phyloP scores from a whole-genome alignment of 2,113 vertebrate genomes.

The Carollia perspicillata region DNA sequence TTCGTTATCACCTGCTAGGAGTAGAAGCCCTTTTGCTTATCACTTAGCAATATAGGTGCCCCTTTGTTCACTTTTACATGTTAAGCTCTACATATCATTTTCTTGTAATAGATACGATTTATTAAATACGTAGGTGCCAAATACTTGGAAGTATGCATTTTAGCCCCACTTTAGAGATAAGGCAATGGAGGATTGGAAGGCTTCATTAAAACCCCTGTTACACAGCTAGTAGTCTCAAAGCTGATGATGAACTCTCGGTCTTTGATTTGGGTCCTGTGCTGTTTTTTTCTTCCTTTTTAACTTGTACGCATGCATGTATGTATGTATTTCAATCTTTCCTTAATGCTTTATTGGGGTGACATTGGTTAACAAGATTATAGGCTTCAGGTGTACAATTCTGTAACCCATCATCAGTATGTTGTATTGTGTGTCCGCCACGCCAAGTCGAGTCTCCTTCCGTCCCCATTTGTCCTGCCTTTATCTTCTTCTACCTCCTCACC shows the following conservation, averaged over 20 bases:
- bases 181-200: background rate
- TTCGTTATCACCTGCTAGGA: background rate
- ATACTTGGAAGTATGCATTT: background rate
- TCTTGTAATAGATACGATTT: background rate
- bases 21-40: background rate
- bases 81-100: background rate
- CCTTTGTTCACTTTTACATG: background rate
- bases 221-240: background rate
- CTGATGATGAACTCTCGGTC: no score
- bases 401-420: no score
- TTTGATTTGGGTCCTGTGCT: background rate
- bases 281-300: no score
- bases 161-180: background rate
- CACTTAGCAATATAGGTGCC: background rate
- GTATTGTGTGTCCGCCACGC: no score
- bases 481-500: no score
- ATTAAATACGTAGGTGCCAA: background rate
- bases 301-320: no score
- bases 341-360: no score
- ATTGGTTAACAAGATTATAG: no score
- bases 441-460: no score
- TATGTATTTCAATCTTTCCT: no score
- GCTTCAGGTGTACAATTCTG: no score
- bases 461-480: no score
- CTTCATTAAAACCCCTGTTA: background rate